phyloP scores from a whole-genome alignment of 1,140 invertebrate genomes.

The Eumeta japonica region DNA sequence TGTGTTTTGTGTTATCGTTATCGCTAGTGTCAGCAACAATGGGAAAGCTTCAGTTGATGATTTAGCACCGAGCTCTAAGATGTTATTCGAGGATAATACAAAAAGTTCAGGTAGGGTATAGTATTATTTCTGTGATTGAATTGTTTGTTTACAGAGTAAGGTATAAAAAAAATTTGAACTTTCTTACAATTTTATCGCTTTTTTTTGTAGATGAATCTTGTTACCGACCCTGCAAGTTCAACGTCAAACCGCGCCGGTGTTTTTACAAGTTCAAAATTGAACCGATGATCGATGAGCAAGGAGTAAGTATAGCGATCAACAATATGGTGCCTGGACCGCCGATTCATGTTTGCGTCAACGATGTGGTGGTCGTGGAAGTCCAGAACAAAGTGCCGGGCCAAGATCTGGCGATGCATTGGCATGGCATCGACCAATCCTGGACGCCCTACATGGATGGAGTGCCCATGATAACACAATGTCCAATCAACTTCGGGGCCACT shows the following conservation, averaged over 20 bases:
- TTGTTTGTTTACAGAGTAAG: too few relatives aligned
- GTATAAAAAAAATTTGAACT: too few relatives aligned
- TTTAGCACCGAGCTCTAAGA: conserved; percentile 25
- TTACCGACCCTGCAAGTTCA: conserved; percentile 51
- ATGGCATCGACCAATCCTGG: conserved; percentile 70
- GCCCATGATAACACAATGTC: conserved; percentile 74
- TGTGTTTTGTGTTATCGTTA: conserved; percentile 34
- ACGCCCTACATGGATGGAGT: conserved; percentile 81
- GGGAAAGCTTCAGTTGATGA: conserved; percentile 42
- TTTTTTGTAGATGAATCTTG: too few relatives aligned
- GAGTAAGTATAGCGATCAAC: conserved; percentile 66
- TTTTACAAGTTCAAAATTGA: conserved; percentile 40
- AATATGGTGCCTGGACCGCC: conserved; percentile 76
- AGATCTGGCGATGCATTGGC: conserved; percentile 73
- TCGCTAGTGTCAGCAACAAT: conserved; percentile 37
- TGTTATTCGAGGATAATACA: conserved; percentile 32
- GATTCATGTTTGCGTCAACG: conserved; percentile 82
- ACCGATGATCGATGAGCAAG: conserved; percentile 25
- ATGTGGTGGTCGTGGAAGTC: conserved; percentile 79
- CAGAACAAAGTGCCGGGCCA: conserved; percentile 70
- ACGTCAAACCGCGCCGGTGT: conserved; percentile 46
- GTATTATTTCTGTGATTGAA: too few relatives aligned
- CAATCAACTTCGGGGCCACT: conserved; percentile 69
- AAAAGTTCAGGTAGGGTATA: conserved; percentile 37
- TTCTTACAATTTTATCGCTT: too few relatives aligned